A percentile compares a stretch with the other conserved stretches of the same genome.
These are phyloP conservation scores for Penaeus indicus DNA, from an alignment of 1,140 invertebrate species.

Conservation along the genomic window DNA sequence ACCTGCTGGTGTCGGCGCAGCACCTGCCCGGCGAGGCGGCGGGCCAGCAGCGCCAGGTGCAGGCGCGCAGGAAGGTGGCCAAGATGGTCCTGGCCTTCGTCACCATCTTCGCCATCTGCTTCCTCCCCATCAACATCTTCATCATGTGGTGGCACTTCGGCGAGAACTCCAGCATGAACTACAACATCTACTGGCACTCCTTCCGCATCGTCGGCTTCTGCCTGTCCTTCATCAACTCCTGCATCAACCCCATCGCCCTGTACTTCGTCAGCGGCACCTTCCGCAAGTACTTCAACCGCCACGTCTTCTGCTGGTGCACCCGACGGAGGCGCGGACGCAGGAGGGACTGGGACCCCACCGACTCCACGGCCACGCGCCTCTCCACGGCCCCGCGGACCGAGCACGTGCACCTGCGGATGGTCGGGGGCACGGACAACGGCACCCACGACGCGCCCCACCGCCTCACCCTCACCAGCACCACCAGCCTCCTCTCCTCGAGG, in stretches of 20 bases:
- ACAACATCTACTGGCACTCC: constrained; percentile 88
- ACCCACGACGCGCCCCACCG: background rate
- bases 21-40: constrained; percentile 76
- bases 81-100: constrained; percentile 92
- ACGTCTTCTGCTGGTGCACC: constrained; percentile 82
- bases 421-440: constrained; percentile 36
- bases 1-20: constrained; percentile 84
- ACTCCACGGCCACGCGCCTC: constrained; percentile 20
- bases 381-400: constrained; percentile 36
- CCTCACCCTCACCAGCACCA: constrained; percentile 36
- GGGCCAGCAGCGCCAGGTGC: constrained; percentile 74
- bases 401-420: constrained; percentile 35
- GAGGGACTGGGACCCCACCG: constrained; percentile 30
- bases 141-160: constrained; percentile 91
- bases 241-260: constrained; percentile 91
- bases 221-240: constrained; percentile 89
- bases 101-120: constrained; percentile 90
- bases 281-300: constrained; percentile 92
- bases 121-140: constrained; percentile 87
- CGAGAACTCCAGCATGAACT: constrained; percentile 79
- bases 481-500: constrained; percentile 28
- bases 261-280: constrained; percentile 93
- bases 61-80: constrained; percentile 89
- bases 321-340: background rate
- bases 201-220: constrained; percentile 89